Evolutionary conservation across 2,888 invertebrate genomes (phyloP).

Genomic region (Andrena hattorfiana): DNA sequence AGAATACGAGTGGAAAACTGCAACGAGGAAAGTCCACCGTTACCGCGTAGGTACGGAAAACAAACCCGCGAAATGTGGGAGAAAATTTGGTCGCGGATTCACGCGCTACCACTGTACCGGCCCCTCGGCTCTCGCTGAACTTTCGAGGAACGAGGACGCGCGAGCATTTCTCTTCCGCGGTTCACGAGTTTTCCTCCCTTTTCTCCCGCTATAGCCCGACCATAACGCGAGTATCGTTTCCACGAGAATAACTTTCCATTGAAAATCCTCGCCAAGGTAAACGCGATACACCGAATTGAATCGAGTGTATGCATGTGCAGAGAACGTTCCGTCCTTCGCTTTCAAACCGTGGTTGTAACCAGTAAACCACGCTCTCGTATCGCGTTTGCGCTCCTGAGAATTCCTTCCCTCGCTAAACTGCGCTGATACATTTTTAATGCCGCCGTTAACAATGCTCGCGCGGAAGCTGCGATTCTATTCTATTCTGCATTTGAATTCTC

Average conservation of each 20-base stretch:
- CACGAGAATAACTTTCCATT: conserved; percentile 19
- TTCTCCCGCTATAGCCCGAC: not conserved
- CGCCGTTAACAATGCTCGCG: too few relatives aligned
- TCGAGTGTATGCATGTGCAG: conserved; percentile 1
- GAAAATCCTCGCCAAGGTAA: conserved; percentile 31
- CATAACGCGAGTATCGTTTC: conserved; percentile 44
- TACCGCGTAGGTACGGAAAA: not conserved
- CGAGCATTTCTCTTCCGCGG: conserved; percentile 19
- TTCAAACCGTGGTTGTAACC: not conserved
- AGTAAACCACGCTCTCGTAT: not conserved
- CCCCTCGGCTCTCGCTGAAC: not conserved
- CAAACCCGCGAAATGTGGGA: not conserved
- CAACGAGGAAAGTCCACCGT: not conserved
- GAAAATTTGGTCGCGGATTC: conserved; percentile 9
- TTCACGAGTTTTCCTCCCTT: conserved; percentile 15
- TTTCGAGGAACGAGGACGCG: conserved; percentile 1
- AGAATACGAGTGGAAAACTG: not conserved
- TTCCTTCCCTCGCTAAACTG: not conserved
- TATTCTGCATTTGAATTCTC: too few relatives aligned
- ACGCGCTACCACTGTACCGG: not conserved
- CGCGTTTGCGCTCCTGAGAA: not conserved
- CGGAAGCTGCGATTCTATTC: too few relatives aligned
- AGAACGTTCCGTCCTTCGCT: not conserved
- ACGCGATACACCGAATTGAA: conserved; percentile 16
- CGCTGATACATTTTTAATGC: not conserved